Evolutionary conservation across 2,888 invertebrate species (phyloP).

Genomic region (Pseudolycoriella hygida): DNA sequence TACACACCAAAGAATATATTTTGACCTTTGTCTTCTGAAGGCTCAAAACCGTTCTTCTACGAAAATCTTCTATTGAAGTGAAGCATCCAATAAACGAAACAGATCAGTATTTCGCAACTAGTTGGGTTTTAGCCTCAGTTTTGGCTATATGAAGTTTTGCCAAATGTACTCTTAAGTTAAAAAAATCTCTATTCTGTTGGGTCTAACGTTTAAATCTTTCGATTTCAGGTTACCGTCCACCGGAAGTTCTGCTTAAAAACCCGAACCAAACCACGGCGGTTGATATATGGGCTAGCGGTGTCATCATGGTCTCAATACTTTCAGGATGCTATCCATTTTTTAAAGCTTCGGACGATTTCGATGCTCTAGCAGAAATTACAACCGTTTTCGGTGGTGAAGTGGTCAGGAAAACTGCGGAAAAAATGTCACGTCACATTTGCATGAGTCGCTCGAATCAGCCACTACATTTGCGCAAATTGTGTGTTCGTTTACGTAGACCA

Average conservation of each 20-base stretch:
- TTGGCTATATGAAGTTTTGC: no score
- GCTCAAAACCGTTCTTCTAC: no score
- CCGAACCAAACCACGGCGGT: conserved; percentile 68
- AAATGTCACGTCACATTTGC: conserved; percentile 39
- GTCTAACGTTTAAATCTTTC: no score
- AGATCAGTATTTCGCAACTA: no score
- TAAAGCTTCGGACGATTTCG: conserved; percentile 58
- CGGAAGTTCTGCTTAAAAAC: conserved; percentile 66
- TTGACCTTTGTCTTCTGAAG: no score
- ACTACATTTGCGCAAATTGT: conserved; percentile 31
- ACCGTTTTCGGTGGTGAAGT: conserved; percentile 56
- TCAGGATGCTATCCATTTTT: conserved; percentile 72
- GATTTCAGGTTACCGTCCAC: conserved; percentile 71
- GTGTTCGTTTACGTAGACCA: conserved; percentile 28
- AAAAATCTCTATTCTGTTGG: no score
- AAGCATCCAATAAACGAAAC: no score
- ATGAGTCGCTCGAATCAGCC: conserved; percentile 33
- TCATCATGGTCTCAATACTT: conserved; percentile 34
- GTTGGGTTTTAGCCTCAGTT: no score
- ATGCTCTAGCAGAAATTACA: conserved; percentile 67
- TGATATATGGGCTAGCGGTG: conserved; percentile 62
- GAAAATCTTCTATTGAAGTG: no score
- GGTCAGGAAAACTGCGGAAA: conserved; percentile 46
- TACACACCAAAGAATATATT: no score
- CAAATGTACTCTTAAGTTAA: no score